These are phyloP conservation scores for Caenorhabditis sp. DNA, from an alignment of 2,888 invertebrate species.

Conservation along the genomic window DNA sequence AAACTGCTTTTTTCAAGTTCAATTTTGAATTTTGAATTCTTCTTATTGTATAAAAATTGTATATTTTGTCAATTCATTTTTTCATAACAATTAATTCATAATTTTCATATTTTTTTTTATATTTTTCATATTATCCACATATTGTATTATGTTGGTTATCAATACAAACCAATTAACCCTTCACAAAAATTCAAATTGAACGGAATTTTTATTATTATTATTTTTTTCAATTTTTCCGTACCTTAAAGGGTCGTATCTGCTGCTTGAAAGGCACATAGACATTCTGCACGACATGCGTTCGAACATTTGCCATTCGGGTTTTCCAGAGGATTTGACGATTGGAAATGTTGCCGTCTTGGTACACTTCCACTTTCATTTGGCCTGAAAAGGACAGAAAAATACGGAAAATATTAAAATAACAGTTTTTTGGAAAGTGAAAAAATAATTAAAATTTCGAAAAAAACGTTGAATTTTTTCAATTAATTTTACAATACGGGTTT, in stretches of 20 bases:
- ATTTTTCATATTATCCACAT: neutral
- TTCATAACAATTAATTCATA: neutral
- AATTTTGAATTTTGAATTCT: no score
- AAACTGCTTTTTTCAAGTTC: no score
- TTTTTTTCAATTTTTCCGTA: neutral
- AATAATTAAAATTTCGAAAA: no score
- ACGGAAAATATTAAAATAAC: no score
- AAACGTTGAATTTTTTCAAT: no score
- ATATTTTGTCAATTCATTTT: neutral
- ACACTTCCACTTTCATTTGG: slow-evolving; percentile 56
- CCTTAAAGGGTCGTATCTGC: slow-evolving; percentile 40
- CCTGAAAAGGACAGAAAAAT: slow-evolving; percentile 17
- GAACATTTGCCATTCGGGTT: slow-evolving; percentile 52
- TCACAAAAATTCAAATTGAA: no score
- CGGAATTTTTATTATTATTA: no score
- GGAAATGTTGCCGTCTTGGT: slow-evolving; percentile 23
- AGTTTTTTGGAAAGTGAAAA: neutral
- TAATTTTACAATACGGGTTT: no score
- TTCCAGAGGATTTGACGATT: slow-evolving; percentile 59
- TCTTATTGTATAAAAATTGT: no score
- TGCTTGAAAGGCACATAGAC: slow-evolving; percentile 49
- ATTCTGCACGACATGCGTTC: slow-evolving; percentile 61
- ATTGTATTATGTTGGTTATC: neutral
- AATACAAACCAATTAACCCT: no score
- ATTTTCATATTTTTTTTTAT: neutral